Percentiles rank a stretch among this genome's conserved stretches.
Evolutionary conservation across 2,113 vertebrate species (phyloP).

Genomic region (Sprattus sprattus): DNA sequence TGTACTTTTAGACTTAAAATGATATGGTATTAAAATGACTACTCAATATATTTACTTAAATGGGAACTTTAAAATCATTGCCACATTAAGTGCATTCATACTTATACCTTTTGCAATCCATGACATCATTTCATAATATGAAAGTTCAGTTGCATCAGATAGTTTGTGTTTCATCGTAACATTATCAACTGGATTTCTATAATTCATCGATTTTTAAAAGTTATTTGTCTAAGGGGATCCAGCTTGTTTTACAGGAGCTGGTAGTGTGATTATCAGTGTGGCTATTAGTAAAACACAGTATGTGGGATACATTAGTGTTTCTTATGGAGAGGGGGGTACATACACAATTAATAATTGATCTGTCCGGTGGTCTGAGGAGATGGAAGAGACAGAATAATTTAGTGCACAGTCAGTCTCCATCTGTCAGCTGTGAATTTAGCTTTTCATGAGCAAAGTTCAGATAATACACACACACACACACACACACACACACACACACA

Average conservation of each 20-base stretch:
- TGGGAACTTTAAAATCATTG: neutral
- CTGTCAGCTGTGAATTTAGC: conserved; percentile 49
- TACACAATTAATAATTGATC: conserved; percentile 74
- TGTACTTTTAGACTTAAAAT: too few relatives aligned
- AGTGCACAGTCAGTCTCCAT: conserved; percentile 64
- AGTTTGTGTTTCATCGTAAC: neutral
- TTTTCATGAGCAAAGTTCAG: conserved; percentile 36
- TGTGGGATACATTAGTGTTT: conserved; percentile 57
- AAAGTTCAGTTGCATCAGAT: neutral
- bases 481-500: conserved; percentile 6
- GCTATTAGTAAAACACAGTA: conserved; percentile 43
- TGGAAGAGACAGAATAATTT: conserved; percentile 63
- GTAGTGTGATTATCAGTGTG: neutral
- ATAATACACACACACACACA: neutral
- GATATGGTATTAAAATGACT: too few relatives aligned
- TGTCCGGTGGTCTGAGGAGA: conserved; percentile 60
- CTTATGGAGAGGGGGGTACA: conserved; percentile 20
- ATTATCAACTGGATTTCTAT: neutral
- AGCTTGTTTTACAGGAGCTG: neutral
- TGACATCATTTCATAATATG: too few relatives aligned
- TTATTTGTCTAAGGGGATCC: neutral
- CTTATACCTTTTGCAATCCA: neutral
- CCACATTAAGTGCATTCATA: neutral
- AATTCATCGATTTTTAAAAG: neutral
- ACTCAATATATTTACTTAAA: neutral